phyloP scores from a whole-genome alignment of 1,140 invertebrate genomes.

The Leptinotarsa undecemlineata region DNA sequence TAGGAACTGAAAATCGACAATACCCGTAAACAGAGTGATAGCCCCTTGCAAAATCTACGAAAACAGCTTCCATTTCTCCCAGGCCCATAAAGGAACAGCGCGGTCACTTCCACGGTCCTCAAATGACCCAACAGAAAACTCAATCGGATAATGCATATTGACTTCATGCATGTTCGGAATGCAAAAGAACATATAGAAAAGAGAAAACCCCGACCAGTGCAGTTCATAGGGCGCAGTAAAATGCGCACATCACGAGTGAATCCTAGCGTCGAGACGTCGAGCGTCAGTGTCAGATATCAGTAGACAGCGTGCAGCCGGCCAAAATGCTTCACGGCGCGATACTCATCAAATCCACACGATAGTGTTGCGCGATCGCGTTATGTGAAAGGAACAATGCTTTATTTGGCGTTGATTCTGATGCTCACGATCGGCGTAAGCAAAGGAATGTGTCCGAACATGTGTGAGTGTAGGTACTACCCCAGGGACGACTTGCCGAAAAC shows the following conservation, averaged over 20 bases:
- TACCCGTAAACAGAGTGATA: too few species aligned
- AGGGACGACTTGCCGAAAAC: slow-evolving; percentile 27
- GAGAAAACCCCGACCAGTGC: neutral
- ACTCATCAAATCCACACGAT: slow-evolving; percentile 18
- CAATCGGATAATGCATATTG: slow-evolving; percentile 17
- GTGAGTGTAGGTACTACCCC: slow-evolving; percentile 37
- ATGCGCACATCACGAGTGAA: slow-evolving; percentile 28
- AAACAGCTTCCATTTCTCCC: too few species aligned
- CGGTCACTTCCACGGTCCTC: slow-evolving; percentile 11
- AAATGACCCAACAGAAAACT: slow-evolving; percentile 12
- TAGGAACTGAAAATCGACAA: too few species aligned
- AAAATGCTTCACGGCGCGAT: slow-evolving; percentile 9
- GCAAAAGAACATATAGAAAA: neutral
- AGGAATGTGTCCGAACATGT: slow-evolving; percentile 38
- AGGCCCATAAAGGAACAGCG: neutral
- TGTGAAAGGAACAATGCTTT: slow-evolving; percentile 30
- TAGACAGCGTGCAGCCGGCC: slow-evolving; percentile 12
- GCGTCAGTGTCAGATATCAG: slow-evolving; percentile 23
- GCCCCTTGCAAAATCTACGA: too few species aligned
- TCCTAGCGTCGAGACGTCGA: slow-evolving; percentile 18
- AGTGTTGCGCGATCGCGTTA: slow-evolving; percentile 1
- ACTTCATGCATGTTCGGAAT: slow-evolving; percentile 15
- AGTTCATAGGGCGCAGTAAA: slow-evolving; percentile 10
- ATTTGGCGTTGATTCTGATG: slow-evolving; percentile 33
- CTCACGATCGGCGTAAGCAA: slow-evolving; percentile 24